A percentile compares a stretch with the other conserved stretches of the same genome.
Evolutionary conservation across 37 sponge, comb jelly and placozoan species (phyloP).

Genomic region (Bolinopsis microptera): DNA sequence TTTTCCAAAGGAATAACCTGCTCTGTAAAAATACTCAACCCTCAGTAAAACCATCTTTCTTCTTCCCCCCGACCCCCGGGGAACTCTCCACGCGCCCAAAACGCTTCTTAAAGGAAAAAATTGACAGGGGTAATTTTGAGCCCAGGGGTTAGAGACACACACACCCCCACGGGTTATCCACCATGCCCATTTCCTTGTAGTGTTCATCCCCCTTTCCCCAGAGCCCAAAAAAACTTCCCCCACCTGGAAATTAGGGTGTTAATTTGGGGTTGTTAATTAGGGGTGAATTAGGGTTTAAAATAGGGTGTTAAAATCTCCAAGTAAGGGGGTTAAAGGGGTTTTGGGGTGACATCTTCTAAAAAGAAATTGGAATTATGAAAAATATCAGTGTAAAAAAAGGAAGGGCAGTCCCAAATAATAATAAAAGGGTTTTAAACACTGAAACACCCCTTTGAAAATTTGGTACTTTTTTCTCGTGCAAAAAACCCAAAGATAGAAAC

Average conservation of each 20-base stretch:
- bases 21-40: constrained; percentile 84
- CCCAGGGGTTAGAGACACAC: not conserved
- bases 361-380: no score
- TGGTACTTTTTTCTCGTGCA: not conserved
- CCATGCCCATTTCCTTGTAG: constrained; percentile 89
- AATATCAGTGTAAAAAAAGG: not conserved
- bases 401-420: no score
- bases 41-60: constrained; percentile 96
- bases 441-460: no score
- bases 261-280: no score
- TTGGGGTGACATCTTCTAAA: no score
- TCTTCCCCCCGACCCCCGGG: constrained; percentile 66
- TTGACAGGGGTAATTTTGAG: constrained; percentile 27
- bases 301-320: no score
- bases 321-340: no score
- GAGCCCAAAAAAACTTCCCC: constrained; percentile 74
- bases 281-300: no score
- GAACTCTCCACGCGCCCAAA: not conserved
- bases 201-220: no score
- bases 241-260: no score
- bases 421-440: no score
- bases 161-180: constrained; percentile 81
- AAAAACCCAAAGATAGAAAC: not conserved
- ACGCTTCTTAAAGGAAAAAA: not conserved
- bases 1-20: no score